phyloP scores from a whole-genome alignment of 2,113 vertebrate genomes.

The Xenopus tropicalis region DNA sequence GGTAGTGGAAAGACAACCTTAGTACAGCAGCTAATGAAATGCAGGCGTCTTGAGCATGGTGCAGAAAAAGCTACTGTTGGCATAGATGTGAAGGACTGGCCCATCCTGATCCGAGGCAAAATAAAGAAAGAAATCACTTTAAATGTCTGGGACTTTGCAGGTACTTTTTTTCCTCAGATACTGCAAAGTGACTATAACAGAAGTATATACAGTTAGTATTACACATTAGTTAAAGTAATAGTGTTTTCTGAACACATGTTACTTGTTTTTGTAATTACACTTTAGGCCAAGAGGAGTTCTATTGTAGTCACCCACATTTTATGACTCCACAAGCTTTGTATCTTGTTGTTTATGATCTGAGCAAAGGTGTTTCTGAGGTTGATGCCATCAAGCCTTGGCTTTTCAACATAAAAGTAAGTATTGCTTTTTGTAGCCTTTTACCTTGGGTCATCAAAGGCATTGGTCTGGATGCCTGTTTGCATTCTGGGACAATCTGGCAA shows the following conservation, averaged over 20 bases:
- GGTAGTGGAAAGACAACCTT: constrained; percentile 89
- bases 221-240: no score
- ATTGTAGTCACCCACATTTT: constrained; percentile 86
- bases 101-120: constrained; percentile 72
- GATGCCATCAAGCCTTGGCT: constrained; percentile 93
- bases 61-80: constrained; percentile 58
- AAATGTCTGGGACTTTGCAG: constrained; percentile 96
- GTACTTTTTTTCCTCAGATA: constrained; percentile 64
- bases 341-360: constrained; percentile 89
- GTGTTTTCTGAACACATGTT: no score
- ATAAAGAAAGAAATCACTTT: constrained; percentile 76
- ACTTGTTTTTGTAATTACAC: constrained; percentile 3
- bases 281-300: constrained; percentile 85
- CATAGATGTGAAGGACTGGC: constrained; percentile 90
- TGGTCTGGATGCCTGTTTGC: no score
- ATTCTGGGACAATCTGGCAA: no score
- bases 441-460: no score
- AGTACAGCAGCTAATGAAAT: constrained; percentile 84
- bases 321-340: constrained; percentile 89
- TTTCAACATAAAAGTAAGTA: constrained; percentile 89
- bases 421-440: not conserved
- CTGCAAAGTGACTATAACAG: not conserved
- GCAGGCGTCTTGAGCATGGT: constrained; percentile 63
- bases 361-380: constrained; percentile 83
- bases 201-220: not conserved